Conservation (phyloP, 2,113 vertebrate species). For the Orcinus orca region DNA sequence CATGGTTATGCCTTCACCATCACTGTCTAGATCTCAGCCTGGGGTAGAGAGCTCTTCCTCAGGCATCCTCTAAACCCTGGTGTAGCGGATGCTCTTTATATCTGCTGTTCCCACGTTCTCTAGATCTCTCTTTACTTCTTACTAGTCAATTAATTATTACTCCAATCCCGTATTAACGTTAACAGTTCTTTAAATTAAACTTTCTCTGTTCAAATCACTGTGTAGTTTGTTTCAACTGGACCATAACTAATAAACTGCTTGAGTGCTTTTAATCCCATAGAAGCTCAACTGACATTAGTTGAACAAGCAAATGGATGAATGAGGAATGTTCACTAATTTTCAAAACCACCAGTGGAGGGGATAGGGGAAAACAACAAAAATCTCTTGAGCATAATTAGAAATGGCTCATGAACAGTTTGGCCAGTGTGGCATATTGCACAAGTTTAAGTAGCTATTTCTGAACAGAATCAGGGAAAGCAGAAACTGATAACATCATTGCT, state of each 20-base stretch:
- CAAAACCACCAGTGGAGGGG: background rate
- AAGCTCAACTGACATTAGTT: background rate
- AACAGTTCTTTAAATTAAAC: background rate
- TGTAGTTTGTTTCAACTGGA: background rate
- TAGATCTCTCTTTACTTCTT: background rate
- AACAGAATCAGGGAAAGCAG: background rate
- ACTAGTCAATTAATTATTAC: background rate
- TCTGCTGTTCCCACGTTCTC: background rate
- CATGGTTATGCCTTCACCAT: background rate
- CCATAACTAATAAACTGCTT: background rate
- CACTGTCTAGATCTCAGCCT: background rate
- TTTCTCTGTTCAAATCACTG: background rate
- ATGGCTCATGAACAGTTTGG: background rate
- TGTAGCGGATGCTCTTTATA: background rate
- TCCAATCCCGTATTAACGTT: background rate
- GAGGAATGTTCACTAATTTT: background rate
- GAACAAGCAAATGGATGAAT: background rate
- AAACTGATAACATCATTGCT: background rate
- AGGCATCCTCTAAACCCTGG: background rate
- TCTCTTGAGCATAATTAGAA: background rate
- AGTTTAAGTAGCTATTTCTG: slow-evolving; percentile 14
- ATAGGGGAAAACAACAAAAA: background rate
- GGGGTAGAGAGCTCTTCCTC: background rate
- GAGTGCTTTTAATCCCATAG: background rate
- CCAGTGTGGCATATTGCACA: background rate